Evolutionary conservation across 2,888 invertebrate species (phyloP).

Genomic region (Spisula solida): DNA sequence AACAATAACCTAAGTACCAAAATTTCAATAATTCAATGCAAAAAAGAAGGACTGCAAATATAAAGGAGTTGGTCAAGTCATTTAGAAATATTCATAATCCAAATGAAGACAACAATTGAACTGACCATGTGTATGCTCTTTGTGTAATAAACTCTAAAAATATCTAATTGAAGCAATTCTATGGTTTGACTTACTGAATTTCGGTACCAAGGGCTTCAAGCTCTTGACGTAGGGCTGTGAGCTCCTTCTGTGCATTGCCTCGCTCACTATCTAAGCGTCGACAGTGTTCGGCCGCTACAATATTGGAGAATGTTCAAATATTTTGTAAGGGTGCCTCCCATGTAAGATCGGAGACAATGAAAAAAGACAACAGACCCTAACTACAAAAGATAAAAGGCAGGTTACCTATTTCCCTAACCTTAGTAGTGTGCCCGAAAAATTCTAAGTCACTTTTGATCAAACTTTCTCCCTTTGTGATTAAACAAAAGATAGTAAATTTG

Average conservation of each 20-base stretch:
- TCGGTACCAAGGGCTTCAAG: slow-evolving; percentile 79
- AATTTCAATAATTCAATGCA: too few species aligned
- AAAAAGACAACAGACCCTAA: slow-evolving; percentile 39
- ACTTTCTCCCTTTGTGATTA: neutral
- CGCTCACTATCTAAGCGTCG: slow-evolving; percentile 79
- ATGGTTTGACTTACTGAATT: slow-evolving; percentile 82
- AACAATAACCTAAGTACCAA: neutral
- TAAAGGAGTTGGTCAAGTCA: too few species aligned
- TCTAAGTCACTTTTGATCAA: neutral
- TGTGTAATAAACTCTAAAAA: slow-evolving; percentile 1
- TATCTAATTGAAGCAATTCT: slow-evolving; percentile 37
- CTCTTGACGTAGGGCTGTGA: slow-evolving; percentile 76
- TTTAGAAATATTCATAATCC: neutral
- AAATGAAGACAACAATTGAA: neutral
- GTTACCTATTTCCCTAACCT: slow-evolving; percentile 32
- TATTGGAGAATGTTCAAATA: slow-evolving; percentile 80
- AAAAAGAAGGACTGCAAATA: too few species aligned
- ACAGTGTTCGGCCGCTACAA: slow-evolving; percentile 82
- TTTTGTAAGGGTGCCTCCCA: slow-evolving; percentile 77
- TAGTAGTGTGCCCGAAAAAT: neutral
- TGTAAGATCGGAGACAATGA: slow-evolving; percentile 56
- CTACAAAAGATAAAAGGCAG: slow-evolving; percentile 41
- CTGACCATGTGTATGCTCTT: neutral
- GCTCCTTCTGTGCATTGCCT: slow-evolving; percentile 76
- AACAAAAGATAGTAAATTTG: slow-evolving; percentile 30